phyloP scores from a whole-genome alignment of 2,113 vertebrate species.

The Macroglossus sobrinus region DNA sequence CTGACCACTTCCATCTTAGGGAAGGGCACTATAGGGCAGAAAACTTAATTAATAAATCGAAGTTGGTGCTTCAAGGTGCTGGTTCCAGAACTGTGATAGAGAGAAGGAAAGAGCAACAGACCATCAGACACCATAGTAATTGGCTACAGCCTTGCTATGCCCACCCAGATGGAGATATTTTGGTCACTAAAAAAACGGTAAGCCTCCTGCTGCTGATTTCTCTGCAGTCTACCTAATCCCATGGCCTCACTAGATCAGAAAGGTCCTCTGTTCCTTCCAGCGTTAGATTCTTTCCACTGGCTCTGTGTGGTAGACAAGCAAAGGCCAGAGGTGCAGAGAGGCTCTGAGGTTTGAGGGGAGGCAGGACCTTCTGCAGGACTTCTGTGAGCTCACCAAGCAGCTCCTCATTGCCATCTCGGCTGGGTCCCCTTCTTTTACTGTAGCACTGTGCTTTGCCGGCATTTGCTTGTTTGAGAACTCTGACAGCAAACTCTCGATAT shows the following conservation, averaged over 20 bases:
- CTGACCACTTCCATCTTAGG: neutral
- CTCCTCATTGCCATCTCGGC: neutral
- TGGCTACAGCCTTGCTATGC: neutral
- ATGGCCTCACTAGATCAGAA: constrained; percentile 66
- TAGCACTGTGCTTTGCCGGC: neutral
- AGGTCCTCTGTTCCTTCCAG: constrained; percentile 67
- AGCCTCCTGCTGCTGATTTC: neutral
- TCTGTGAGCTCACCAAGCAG: constrained; percentile 35
- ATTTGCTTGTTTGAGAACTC: accelerated
- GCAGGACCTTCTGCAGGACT: constrained; percentile 76
- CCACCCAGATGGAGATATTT: neutral
- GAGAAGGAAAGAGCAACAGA: neutral
- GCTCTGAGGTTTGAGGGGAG: constrained; percentile 84
- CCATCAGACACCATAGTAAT: neutral
- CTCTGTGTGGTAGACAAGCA: constrained; percentile 85
- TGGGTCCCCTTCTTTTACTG: accelerated
- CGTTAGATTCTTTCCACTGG: constrained; percentile 85
- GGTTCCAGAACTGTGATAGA: neutral
- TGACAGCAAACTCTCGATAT: constrained; percentile 85
- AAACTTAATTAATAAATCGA: neutral
- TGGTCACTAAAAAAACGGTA: neutral
- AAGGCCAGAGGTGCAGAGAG: constrained; percentile 87
- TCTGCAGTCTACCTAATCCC: neutral
- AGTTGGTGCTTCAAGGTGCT: neutral
- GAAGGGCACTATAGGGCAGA: neutral